Evolutionary conservation across 2,113 vertebrate genomes (phyloP).

Genomic region (Arvicanthis niloticus): DNA sequence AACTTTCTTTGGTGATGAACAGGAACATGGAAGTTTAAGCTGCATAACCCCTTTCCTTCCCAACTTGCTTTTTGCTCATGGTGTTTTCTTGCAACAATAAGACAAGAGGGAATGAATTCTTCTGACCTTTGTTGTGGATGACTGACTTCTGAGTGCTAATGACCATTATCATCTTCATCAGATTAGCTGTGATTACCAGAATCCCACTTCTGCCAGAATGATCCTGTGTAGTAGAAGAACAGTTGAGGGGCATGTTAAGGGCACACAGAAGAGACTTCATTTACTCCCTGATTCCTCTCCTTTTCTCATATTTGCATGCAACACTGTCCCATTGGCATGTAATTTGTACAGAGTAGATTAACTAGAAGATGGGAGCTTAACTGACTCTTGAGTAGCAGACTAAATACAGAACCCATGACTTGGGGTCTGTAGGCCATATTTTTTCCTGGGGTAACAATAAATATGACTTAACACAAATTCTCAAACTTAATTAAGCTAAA

Average conservation of each 20-base stretch:
- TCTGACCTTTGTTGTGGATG: neutral
- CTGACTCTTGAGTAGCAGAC: no score
- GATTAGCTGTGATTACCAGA: neutral
- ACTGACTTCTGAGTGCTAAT: neutral
- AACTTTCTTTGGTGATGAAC: neutral
- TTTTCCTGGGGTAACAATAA: neutral
- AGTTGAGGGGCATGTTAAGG: no score
- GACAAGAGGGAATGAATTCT: neutral
- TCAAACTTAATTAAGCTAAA: neutral
- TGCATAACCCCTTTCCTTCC: neutral
- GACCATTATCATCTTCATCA: neutral
- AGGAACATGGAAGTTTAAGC: neutral
- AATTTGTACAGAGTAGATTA: neutral
- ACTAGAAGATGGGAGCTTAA: neutral
- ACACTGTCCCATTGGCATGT: neutral
- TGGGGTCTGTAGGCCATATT: neutral
- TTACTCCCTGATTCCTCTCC: neutral
- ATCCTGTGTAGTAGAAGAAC: neutral
- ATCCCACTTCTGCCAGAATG: no score
- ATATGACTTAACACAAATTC: neutral
- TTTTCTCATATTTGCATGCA: neutral
- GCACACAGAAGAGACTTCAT: no score
- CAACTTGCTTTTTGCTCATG: neutral
- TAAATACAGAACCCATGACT: neutral
- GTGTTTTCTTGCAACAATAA: neutral